phyloP scores from a whole-genome alignment of 2,888 invertebrate species.

The Polyommatus icarus region DNA sequence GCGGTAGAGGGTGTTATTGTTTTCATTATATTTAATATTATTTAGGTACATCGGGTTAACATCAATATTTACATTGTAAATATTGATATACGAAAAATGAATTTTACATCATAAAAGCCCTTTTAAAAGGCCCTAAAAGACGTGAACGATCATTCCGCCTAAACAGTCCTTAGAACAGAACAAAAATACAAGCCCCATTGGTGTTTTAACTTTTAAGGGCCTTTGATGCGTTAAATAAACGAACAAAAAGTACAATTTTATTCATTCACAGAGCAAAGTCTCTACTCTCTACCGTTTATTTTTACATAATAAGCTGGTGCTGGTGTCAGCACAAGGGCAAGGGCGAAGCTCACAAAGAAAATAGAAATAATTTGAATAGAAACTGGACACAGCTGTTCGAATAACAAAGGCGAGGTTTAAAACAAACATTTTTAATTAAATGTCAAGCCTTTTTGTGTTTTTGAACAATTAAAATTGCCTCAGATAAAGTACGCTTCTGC shows the following conservation, averaged over 20 bases:
- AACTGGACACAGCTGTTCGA: conserved; percentile 3
- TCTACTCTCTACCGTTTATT: conserved; percentile 1
- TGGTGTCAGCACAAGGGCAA: background rate
- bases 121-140: no score
- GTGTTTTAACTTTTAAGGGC: no score
- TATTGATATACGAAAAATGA: no score
- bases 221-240: background rate
- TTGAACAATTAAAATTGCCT: background rate
- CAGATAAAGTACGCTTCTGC: background rate
- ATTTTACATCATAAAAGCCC: no score
- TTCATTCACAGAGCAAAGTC: background rate
- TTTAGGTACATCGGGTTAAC: no score
- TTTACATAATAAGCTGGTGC: background rate
- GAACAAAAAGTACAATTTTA: background rate
- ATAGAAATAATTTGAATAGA: background rate
- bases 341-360: background rate
- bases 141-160: no score
- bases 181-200: no score
- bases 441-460: conserved; percentile 5
- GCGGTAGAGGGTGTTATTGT: no score
- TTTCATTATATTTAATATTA: no score
- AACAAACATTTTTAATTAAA: background rate
- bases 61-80: no score
- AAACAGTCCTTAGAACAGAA: no score
- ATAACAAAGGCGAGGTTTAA: conserved; percentile 1